These are phyloP conservation scores for Globicephala melas DNA, from an alignment of 2,113 vertebrate genomes.

Conservation along the genomic window DNA sequence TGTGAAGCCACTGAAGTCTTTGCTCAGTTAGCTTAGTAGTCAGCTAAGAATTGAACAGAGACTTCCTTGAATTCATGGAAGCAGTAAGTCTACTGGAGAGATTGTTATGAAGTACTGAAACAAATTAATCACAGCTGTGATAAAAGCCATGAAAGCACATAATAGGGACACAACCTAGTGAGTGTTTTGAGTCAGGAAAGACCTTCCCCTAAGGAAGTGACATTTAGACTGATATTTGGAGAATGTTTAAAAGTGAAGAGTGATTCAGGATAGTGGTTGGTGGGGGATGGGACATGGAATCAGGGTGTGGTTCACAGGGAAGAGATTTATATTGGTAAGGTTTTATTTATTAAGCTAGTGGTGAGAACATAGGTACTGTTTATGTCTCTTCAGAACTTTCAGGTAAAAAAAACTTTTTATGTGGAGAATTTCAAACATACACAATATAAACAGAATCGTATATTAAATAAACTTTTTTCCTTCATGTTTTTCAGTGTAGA, in stretches of 20 bases:
- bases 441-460: neutral
- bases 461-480: neutral
- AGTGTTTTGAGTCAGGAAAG: neutral
- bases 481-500: neutral
- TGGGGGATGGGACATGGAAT: neutral
- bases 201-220: neutral
- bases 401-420: neutral
- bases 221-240: neutral
- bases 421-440: neutral
- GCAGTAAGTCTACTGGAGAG: neutral
- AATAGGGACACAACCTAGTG: neutral
- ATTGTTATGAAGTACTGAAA: neutral
- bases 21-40: neutral
- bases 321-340: neutral
- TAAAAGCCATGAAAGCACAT: neutral
- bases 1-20: neutral
- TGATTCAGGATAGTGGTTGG: neutral
- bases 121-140: neutral
- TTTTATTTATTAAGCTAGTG: neutral
- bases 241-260: neutral
- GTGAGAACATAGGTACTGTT: neutral
- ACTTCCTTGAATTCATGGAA: neutral
- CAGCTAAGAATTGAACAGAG: neutral
- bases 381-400: neutral
- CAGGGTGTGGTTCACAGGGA: neutral